Conservation (phyloP, 2,113 vertebrate genomes). For the Otocyon megalotis region DNA sequence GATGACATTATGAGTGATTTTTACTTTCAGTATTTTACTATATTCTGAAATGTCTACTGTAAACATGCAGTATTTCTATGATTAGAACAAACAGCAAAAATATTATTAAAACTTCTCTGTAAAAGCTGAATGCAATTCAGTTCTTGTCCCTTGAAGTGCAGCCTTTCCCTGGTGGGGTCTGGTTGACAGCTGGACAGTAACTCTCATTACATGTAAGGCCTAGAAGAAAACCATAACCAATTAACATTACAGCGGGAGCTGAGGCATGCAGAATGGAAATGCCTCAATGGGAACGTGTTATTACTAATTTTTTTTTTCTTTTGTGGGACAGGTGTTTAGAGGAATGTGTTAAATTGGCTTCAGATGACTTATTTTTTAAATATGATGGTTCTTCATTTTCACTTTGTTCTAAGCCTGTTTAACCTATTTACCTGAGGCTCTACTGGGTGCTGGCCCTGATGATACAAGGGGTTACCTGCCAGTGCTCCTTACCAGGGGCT, state of each 20-base stretch:
- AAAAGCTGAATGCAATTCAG: not conserved
- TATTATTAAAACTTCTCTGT: not conserved
- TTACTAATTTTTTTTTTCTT: not conserved
- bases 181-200: constrained; percentile 56
- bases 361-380: constrained; percentile 64
- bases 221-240: constrained; percentile 66
- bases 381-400: constrained; percentile 37
- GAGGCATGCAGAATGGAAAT: constrained; percentile 58
- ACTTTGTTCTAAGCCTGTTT: not conserved
- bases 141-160: not conserved
- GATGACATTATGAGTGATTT: not conserved
- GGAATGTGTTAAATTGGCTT: constrained; percentile 63
- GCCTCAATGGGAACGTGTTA: not conserved
- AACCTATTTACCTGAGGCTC: not conserved
- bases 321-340: constrained; percentile 74
- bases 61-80: not conserved
- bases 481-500: not conserved
- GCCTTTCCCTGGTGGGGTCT: constrained; percentile 3
- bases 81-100: constrained; percentile 28
- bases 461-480: not conserved
- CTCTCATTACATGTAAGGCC: constrained; percentile 38
- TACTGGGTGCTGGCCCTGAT: not conserved
- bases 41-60: not conserved
- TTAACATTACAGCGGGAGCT: not conserved
- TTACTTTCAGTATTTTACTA: not conserved